Evolutionary conservation across 2,888 invertebrate genomes (phyloP).

Genomic region (Hipparchia sbordonii): DNA sequence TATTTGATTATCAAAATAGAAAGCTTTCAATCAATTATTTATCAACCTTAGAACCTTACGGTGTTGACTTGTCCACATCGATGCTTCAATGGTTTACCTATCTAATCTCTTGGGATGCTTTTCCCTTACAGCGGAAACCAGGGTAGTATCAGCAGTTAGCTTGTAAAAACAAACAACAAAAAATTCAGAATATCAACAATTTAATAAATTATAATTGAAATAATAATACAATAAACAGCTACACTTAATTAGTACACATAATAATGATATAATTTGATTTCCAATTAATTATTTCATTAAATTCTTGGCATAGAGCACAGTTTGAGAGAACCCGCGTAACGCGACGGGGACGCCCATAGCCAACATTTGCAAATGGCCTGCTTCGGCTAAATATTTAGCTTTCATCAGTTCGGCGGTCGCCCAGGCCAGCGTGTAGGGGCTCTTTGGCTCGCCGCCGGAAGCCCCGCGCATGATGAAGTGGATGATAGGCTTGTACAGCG

Average conservation of each 20-base stretch:
- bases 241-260: constrained; percentile 10
- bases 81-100: too few species aligned
- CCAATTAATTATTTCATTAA: constrained; percentile 39
- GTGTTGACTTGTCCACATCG: too few species aligned
- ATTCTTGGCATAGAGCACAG: constrained; percentile 60
- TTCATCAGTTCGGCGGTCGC: constrained; percentile 57
- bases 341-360: constrained; percentile 59
- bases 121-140: too few species aligned
- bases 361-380: constrained; percentile 65
- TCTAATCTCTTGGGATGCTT: too few species aligned
- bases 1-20: too few species aligned
- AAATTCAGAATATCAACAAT: not conserved
- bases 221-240: not conserved
- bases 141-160: too few species aligned
- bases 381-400: constrained; percentile 65
- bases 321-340: constrained; percentile 66
- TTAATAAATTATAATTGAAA: constrained; percentile 3
- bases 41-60: too few species aligned
- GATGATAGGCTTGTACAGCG: constrained; percentile 59
- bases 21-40: too few species aligned
- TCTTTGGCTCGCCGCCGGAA: constrained; percentile 40
- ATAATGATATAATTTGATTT: not conserved
- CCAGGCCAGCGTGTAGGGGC: constrained; percentile 58
- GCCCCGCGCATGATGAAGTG: constrained; percentile 57
- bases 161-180: not conserved